A percentile compares a stretch with the other conserved stretches of the same genome.
These are phyloP conservation scores for Steatornis caripensis DNA, from an alignment of 2,113 vertebrate genomes.

Conservation along the genomic window DNA sequence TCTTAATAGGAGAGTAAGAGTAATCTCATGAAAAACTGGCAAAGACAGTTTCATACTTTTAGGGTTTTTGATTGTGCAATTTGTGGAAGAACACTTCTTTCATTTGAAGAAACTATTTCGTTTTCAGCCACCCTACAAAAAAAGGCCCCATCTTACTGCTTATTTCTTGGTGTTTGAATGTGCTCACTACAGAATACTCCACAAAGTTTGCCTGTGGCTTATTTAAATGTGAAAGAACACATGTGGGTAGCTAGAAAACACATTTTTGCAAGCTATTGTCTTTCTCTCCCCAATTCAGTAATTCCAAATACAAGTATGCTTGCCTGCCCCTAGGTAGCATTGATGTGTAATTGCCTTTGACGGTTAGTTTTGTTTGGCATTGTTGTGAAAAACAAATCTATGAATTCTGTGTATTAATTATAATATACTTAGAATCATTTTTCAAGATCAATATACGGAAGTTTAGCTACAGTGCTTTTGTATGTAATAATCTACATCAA, in stretches of 20 bases:
- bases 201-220: slow-evolving; percentile 47
- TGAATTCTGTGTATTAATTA: slow-evolving; percentile 56
- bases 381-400: slow-evolving; percentile 44
- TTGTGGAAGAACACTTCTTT: neutral
- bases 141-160: neutral
- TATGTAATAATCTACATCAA: slow-evolving; percentile 75
- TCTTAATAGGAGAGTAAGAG: neutral
- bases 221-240: slow-evolving; percentile 63
- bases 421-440: slow-evolving; percentile 53
- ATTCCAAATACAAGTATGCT: slow-evolving; percentile 19
- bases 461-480: slow-evolving; percentile 68
- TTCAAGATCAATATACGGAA: slow-evolving; percentile 63
- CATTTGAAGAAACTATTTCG: neutral
- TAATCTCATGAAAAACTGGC: neutral
- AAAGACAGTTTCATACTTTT: neutral
- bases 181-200: neutral
- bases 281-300: neutral
- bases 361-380: slow-evolving; percentile 19
- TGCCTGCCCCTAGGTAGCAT: slow-evolving; percentile 19
- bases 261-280: slow-evolving; percentile 9
- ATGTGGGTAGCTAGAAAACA: slow-evolving; percentile 36
- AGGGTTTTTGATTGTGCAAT: neutral
- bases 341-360: slow-evolving; percentile 39
- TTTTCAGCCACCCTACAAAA: neutral
- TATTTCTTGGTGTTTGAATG: slow-evolving; percentile 17